phyloP scores from a whole-genome alignment of 2,113 vertebrate genomes.

The Tamias sibiricus region DNA sequence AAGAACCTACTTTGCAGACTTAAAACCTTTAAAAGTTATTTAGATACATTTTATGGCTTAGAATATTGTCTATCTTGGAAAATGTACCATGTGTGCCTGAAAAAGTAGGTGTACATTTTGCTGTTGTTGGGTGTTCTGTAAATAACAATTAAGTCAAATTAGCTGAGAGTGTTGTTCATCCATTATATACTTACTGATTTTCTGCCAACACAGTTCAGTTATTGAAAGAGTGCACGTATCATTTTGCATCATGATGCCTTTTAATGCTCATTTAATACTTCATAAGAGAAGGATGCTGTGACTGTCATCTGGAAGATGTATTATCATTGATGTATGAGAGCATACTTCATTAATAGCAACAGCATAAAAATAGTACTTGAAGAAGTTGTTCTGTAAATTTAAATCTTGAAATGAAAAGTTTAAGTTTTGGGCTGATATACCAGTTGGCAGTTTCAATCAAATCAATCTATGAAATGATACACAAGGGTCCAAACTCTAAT shows the following conservation, averaged over 20 bases:
- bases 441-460: background rate
- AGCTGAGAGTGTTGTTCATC: background rate
- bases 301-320: background rate
- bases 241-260: background rate
- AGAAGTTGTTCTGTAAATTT: background rate
- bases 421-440: background rate
- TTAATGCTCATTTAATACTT: background rate
- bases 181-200: background rate
- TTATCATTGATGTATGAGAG: background rate
- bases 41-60: background rate
- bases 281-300: background rate
- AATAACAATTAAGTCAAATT: background rate
- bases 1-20: background rate
- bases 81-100: background rate
- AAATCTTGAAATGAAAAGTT: slow-evolving; percentile 31
- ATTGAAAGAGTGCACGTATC: background rate
- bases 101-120: background rate
- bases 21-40: slow-evolving; percentile 6
- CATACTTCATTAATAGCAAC: background rate
- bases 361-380: background rate
- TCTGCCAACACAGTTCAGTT: background rate
- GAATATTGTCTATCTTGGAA: background rate
- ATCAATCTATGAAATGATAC: background rate
- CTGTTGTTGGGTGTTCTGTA: background rate
- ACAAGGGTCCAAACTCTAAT: background rate